Conservation (phyloP, 2,797 vertebrate species). For the Acipenser ruthenus region DNA sequence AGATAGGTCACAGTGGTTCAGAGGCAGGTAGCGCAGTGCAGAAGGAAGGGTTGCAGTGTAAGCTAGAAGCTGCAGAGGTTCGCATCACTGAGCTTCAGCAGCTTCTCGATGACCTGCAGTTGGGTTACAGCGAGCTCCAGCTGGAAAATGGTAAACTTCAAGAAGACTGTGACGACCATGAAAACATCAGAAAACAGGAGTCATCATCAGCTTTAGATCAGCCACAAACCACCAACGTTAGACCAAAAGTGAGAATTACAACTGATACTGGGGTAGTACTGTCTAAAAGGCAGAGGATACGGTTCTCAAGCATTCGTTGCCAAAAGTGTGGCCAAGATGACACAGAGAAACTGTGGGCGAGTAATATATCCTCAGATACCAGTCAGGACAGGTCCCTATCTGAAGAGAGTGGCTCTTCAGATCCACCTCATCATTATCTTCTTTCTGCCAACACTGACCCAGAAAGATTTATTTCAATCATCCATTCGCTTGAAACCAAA, state of each 20-base stretch:
- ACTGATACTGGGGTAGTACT: slow-evolving; percentile 57
- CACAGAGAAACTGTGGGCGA: slow-evolving; percentile 56
- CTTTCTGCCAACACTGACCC: slow-evolving; percentile 54
- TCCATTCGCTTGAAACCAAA: slow-evolving; percentile 83
- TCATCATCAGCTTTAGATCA: slow-evolving; percentile 10
- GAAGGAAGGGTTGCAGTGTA: slow-evolving; percentile 55
- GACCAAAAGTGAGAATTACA: slow-evolving; percentile 42
- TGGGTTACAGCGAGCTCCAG: slow-evolving; percentile 57
- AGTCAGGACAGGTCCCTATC: slow-evolving; percentile 55
- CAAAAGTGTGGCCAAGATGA: slow-evolving; percentile 78
- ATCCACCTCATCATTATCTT: slow-evolving; percentile 49
- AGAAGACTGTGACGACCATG: slow-evolving; percentile 39
- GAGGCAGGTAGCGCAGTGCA: slow-evolving; percentile 45
- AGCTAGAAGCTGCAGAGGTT: slow-evolving; percentile 58
- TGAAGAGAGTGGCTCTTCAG: slow-evolving; percentile 61
- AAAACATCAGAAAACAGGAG: slow-evolving; percentile 33
- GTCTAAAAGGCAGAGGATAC: slow-evolving; percentile 79
- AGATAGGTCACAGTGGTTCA: slow-evolving; percentile 45
- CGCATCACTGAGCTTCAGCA: slow-evolving; percentile 58
- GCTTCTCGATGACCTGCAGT: slow-evolving; percentile 54
- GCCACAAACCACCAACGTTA: slow-evolving; percentile 37
- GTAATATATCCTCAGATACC: slow-evolving; percentile 56
- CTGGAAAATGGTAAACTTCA: slow-evolving; percentile 46
- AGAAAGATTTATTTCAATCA: slow-evolving; percentile 83
- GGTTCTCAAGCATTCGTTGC: slow-evolving; percentile 88